phyloP scores from a whole-genome alignment of 2,113 vertebrate species.

The Apus apus region DNA sequence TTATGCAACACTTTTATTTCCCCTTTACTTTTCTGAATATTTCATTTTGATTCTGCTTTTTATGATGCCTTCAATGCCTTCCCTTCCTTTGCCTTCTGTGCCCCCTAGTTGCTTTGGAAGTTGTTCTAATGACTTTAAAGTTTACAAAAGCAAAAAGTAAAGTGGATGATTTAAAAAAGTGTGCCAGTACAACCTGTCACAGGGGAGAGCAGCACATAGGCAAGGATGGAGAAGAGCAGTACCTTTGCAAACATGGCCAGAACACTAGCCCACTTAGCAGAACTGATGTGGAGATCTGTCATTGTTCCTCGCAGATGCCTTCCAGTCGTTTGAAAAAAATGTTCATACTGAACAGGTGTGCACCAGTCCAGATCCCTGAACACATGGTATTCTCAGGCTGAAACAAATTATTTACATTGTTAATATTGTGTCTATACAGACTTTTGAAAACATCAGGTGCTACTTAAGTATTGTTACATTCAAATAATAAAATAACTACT shows the following conservation, averaged over 20 bases:
- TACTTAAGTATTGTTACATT: background rate
- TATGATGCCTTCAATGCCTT: background rate
- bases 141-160: background rate
- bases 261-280: background rate
- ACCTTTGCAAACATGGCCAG: background rate
- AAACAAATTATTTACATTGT: background rate
- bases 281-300: background rate
- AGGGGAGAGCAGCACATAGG: background rate
- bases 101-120: background rate
- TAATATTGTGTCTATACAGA: background rate
- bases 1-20: background rate
- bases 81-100: background rate
- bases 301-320: background rate
- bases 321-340: background rate
- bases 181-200: background rate
- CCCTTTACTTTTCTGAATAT: background rate
- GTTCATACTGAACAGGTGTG: background rate
- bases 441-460: slow-evolving; percentile 34
- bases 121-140: background rate
- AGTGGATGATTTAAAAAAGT: background rate
- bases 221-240: background rate
- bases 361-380: background rate
- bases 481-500: slow-evolving; percentile 32
- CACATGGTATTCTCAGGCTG: background rate
- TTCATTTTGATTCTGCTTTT: background rate